A percentile compares a stretch with the other conserved stretches of the same genome.
These are phyloP conservation scores for Rhynchotus rufescens DNA, from an alignment of 2,797 vertebrate genomes.

Conservation along the genomic window DNA sequence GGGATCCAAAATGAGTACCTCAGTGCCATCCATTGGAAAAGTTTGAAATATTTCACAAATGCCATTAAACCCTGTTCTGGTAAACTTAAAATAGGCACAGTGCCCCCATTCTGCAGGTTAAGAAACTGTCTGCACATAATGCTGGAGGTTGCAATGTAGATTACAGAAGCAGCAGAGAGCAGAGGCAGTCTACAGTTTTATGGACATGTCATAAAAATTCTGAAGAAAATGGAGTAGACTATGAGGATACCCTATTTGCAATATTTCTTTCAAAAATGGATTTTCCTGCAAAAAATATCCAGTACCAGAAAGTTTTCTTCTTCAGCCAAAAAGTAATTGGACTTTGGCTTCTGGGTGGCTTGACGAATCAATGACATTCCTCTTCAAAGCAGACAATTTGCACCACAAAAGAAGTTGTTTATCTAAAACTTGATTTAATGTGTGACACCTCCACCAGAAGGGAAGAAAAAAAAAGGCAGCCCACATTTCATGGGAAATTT, in stretches of 20 bases:
- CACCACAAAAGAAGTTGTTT: background rate
- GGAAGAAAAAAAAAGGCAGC: background rate
- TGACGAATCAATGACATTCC: background rate
- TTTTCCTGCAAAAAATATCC: background rate
- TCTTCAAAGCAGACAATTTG: background rate
- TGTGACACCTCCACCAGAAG: background rate
- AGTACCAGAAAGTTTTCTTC: background rate
- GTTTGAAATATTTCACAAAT: background rate
- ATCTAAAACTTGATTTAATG: background rate
- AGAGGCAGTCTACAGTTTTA: background rate
- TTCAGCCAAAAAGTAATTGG: background rate
- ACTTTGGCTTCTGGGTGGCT: background rate
- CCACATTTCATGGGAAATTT: background rate
- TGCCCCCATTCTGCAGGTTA: background rate
- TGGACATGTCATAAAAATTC: background rate
- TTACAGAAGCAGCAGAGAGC: background rate
- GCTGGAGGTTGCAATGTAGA: background rate
- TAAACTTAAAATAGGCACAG: background rate
- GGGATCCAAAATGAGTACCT: background rate
- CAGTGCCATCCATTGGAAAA: background rate
- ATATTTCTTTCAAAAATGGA: background rate
- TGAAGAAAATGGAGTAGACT: background rate
- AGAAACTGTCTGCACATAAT: background rate
- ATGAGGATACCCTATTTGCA: background rate
- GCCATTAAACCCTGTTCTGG: background rate